These are phyloP conservation scores for Propithecus coquereli DNA, from an alignment of 2,113 vertebrate genomes.

Conservation along the genomic window DNA sequence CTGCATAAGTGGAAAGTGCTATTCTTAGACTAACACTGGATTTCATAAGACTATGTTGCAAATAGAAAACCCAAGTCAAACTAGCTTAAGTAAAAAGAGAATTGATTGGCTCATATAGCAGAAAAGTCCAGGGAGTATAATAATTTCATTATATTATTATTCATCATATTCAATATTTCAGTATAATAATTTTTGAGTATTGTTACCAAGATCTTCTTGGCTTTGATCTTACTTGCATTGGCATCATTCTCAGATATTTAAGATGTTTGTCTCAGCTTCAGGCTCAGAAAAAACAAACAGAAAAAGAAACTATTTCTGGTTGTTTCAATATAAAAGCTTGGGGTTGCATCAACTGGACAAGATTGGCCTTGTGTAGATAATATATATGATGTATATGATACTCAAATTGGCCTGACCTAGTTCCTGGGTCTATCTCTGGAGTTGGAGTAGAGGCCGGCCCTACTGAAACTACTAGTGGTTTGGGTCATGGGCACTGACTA, in stretches of 20 bases:
- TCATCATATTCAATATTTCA: no score
- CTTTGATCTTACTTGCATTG: not conserved
- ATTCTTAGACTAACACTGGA: not conserved
- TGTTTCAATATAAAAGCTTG: not conserved
- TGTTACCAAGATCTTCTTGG: not conserved
- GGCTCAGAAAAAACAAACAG: conserved; percentile 12
- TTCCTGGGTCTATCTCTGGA: not conserved
- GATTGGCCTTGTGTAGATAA: not conserved
- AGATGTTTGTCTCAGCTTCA: not conserved
- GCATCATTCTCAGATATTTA: not conserved
- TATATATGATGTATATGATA: not conserved
- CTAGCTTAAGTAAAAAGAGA: not conserved
- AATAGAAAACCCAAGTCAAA: conserved; percentile 14
- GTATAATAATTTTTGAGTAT: not conserved
- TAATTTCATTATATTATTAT: not conserved
- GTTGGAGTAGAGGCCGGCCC: not conserved
- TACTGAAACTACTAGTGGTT: not conserved
- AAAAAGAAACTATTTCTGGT: not conserved
- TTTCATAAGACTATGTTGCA: not conserved
- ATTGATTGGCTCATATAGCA: not conserved
- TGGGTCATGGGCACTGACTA: not conserved
- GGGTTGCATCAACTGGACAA: not conserved
- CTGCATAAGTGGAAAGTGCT: not conserved
- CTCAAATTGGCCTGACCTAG: not conserved
- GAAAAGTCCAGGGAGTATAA: not conserved